These are phyloP conservation scores for Tiliqua scincoides DNA, from an alignment of 2,113 vertebrate species.

Conservation along the genomic window DNA sequence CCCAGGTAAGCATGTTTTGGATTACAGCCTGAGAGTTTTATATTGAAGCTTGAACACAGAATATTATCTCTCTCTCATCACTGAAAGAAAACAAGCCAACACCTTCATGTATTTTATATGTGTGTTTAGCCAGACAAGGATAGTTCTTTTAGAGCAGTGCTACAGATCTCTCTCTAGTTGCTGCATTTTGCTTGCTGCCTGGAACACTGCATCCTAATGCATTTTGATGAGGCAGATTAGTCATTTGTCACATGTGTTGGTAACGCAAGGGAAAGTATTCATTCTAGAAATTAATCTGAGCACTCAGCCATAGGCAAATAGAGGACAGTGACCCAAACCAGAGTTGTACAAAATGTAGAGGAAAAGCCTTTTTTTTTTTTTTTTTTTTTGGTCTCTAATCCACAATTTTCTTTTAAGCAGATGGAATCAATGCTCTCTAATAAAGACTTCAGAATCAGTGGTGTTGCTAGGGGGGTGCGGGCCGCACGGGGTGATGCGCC, in stretches of 20 bases:
- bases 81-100: conserved; percentile 46
- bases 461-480: too few species aligned
- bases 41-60: conserved; percentile 41
- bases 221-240: conserved; percentile 77
- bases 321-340: conserved; percentile 76
- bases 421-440: conserved; percentile 34
- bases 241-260: conserved; percentile 80
- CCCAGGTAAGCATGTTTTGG: too few species aligned
- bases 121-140: conserved; percentile 39
- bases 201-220: conserved; percentile 72
- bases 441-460: conserved; percentile 42
- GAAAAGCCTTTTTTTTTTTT: conserved; percentile 23
- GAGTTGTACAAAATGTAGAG: conserved; percentile 51
- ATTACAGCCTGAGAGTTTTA: conserved; percentile 33
- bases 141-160: conserved; percentile 48
- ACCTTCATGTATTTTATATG: conserved; percentile 31
- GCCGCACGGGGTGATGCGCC: too few species aligned
- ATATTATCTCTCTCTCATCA: conserved; percentile 44
- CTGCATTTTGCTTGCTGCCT: conserved; percentile 76
- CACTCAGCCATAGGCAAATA: conserved; percentile 71
- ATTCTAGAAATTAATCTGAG: conserved; percentile 75
- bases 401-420: conserved; percentile 53
- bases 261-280: conserved; percentile 75
- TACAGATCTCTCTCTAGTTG: conserved; percentile 63
- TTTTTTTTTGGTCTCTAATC: conserved; percentile 38